Conservation (phyloP, 1,140 invertebrate species). For the Paracyclopina nana region DNA sequence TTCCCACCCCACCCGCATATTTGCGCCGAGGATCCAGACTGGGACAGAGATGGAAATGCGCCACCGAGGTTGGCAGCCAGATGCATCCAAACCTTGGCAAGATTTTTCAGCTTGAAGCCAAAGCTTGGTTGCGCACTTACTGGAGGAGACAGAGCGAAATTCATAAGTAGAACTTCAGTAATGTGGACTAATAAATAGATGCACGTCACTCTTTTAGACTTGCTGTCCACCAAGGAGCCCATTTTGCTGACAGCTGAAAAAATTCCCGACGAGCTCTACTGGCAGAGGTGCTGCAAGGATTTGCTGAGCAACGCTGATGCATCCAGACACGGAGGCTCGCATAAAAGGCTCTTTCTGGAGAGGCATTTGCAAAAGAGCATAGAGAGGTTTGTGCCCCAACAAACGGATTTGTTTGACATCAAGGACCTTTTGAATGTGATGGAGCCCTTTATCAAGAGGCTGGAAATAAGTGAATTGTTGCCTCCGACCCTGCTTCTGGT, state of each 20-base stretch:
- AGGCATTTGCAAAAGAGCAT: background rate
- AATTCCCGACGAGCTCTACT: background rate
- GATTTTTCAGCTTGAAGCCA: background rate
- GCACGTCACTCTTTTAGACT: no score
- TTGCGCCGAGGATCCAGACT: background rate
- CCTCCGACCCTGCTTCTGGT: background rate
- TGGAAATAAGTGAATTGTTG: background rate
- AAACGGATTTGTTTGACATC: conserved; percentile 1
- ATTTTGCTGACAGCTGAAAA: background rate
- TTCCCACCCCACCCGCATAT: background rate
- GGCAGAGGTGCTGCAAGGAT: background rate
- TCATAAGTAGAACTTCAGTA: no score
- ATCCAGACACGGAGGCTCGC: background rate
- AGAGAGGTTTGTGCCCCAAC: background rate
- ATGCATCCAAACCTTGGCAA: background rate
- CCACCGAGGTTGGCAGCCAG: background rate
- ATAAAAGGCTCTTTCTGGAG: background rate
- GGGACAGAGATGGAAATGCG: background rate
- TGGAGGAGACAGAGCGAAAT: background rate
- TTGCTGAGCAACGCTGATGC: background rate
- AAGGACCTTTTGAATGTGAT: background rate
- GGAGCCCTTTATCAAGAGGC: background rate
- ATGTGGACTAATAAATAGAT: no score
- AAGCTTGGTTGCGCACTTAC: background rate
- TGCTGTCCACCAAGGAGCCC: background rate